Conservation (phyloP, 2,888 invertebrate genomes). For the Emesis russula region DNA sequence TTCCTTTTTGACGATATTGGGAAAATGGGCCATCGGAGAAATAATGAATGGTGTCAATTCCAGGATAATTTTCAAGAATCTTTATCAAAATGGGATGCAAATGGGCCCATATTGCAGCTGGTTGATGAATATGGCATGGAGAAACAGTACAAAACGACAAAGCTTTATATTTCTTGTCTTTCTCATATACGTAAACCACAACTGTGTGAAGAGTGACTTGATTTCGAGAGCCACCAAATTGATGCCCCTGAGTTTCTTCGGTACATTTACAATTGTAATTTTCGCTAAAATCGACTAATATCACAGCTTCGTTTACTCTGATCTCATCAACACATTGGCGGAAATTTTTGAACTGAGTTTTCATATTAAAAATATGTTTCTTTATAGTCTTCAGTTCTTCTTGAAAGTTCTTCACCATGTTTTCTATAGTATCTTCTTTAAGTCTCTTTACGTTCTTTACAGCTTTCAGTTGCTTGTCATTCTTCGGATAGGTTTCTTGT, state of each 20-base stretch:
- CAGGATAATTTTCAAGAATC: constrained; percentile 50
- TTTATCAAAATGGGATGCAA: constrained; percentile 86
- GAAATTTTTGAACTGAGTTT: constrained; percentile 61
- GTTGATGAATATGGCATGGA: constrained; percentile 89
- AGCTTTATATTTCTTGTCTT: too few species aligned
- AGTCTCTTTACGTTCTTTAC: constrained; percentile 64
- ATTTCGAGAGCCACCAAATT: constrained; percentile 83
- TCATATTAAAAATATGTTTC: constrained; percentile 74
- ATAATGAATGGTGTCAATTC: constrained; percentile 86
- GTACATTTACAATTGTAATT: constrained; percentile 87
- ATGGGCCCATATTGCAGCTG: constrained; percentile 91
- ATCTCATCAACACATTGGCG: constrained; percentile 58
- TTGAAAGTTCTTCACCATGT: constrained; percentile 55
- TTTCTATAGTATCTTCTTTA: constrained; percentile 40
- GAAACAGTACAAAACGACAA: constrained; percentile 89
- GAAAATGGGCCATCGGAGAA: constrained; percentile 16
- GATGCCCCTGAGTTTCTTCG: constrained; percentile 88
- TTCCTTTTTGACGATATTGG: constrained; percentile 14
- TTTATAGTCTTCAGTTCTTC: constrained; percentile 57
- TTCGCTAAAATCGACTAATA: constrained; percentile 89
- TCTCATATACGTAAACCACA: constrained; percentile 84
- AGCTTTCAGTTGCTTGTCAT: constrained; percentile 56
- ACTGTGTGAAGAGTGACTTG: constrained; percentile 91
- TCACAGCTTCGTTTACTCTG: constrained; percentile 53
- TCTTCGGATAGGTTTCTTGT: constrained; percentile 48